phyloP scores from a whole-genome alignment of 1,140 invertebrate genomes.

The Sarcophaga peregrina region DNA sequence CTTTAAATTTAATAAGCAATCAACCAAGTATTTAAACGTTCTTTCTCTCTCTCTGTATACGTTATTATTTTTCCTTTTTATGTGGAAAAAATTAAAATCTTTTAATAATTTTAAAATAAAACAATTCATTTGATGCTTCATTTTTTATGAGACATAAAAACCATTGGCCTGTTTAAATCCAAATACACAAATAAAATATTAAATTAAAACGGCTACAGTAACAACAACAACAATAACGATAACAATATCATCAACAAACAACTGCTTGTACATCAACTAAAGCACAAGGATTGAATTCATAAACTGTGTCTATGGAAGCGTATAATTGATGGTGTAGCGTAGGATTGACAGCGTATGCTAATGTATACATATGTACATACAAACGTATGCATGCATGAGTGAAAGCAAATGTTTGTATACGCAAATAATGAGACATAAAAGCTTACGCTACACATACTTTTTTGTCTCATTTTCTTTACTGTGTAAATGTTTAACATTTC shows the following conservation, averaged over 20 bases:
- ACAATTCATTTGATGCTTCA: neutral
- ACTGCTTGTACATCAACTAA: too few species aligned
- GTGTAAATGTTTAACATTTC: conserved; percentile 20
- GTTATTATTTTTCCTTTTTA: neutral
- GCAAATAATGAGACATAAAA: neutral
- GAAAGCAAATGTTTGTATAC: neutral
- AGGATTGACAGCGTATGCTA: neutral
- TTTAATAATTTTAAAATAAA: too few species aligned
- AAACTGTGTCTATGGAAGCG: too few species aligned
- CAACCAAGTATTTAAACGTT: conserved; percentile 22
- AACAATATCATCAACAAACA: too few species aligned
- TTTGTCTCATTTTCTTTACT: neutral
- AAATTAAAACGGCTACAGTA: neutral
- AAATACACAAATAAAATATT: neutral
- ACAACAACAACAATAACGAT: too few species aligned
- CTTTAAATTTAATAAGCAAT: conserved; percentile 37
- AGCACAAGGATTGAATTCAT: too few species aligned
- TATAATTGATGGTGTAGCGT: too few species aligned
- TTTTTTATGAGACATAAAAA: conserved; percentile 31
- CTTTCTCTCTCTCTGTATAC: neutral
- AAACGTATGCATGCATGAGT: too few species aligned
- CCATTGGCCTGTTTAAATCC: conserved; percentile 1
- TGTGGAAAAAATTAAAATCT: too few species aligned
- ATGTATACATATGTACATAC: neutral
- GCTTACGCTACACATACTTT: neutral